Evolutionary conservation across 2,113 vertebrate genomes (phyloP), one percentile per base, ranked within the genome.

Genomic region (Casuarius casuarius): DNA sequence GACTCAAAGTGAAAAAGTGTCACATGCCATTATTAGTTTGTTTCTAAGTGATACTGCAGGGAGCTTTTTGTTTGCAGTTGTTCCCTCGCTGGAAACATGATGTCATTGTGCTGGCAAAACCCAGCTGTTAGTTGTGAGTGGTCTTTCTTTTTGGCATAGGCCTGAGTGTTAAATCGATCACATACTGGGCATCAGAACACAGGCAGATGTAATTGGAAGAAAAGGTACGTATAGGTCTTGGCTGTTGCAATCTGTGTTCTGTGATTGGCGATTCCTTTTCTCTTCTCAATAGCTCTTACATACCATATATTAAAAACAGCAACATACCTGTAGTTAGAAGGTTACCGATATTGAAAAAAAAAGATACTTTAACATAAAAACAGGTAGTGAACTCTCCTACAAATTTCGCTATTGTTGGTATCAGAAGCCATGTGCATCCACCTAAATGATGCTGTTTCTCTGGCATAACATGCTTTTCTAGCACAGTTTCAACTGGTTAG

Each of bases 91-190:
- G 77, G 81, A 95, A 92, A 84, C 58, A 92, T 59, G 68, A 84
- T 84, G 82, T 54, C 44, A 86, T 67, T 71, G 95, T 93, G 54
- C 67, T 87, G 92, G 62, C 31, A 94, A 88, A 92, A 65, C 26
- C 38, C 66, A 95, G 59, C 33, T 75, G 67, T 75, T 87, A 75
- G 70, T 62, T 87, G 77, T 91, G 52, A 87, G 89, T 48, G 71
- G 63, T 42, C 59, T 71, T 23, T 33, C 21, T 91, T 38, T 67
- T 87, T 82, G 89, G 63, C 31, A 74, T 93, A 49, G 21, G 61
- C 40, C 80, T 48, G 49, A 31, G 48, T 92, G 72, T 73, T 80
- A 94, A 96, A 78, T 82, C 35, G 62, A 59, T 91, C 94, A 84
- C 38, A 73, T 92, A 33, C 83, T 95, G 71, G 54, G 35, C 71